Conservation (phyloP, 2,797 vertebrate genomes). For the Merluccius polli region DNA sequence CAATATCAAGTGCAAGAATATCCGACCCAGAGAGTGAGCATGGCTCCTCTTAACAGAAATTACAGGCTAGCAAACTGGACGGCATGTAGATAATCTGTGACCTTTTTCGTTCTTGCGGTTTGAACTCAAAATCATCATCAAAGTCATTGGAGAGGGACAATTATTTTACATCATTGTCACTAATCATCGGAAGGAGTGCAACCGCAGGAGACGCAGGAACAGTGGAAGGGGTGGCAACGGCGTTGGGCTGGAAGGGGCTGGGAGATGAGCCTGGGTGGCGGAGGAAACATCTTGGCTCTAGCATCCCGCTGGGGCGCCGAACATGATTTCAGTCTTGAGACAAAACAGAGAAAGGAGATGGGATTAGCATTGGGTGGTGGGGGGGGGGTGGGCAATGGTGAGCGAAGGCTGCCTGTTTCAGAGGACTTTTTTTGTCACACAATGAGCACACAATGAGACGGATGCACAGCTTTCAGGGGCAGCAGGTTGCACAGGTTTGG, state of each 20-base stretch:
- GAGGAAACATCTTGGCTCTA: neutral
- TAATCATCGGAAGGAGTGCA: neutral
- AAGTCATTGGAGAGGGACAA: neutral
- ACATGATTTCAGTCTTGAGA: neutral
- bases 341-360: neutral
- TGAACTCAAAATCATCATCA: neutral
- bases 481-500: slow-evolving; percentile 36
- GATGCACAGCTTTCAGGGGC: slow-evolving; percentile 2
- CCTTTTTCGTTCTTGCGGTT: neutral
- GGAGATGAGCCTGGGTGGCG: neutral
- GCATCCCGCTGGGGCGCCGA: neutral
- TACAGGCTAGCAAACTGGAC: neutral
- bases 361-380: neutral
- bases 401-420: neutral
- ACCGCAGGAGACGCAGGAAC: neutral
- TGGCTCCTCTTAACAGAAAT: no score
- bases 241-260: neutral
- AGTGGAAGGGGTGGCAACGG: neutral
- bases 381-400: neutral
- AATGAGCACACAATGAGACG: slow-evolving; percentile 8
- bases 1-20: neutral
- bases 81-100: neutral
- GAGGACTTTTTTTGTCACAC: neutral
- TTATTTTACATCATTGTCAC: neutral
- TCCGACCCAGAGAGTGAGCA: neutral